Conservation (phyloP, 2,113 vertebrate species). For the Cricetomys ansorgei region DNA sequence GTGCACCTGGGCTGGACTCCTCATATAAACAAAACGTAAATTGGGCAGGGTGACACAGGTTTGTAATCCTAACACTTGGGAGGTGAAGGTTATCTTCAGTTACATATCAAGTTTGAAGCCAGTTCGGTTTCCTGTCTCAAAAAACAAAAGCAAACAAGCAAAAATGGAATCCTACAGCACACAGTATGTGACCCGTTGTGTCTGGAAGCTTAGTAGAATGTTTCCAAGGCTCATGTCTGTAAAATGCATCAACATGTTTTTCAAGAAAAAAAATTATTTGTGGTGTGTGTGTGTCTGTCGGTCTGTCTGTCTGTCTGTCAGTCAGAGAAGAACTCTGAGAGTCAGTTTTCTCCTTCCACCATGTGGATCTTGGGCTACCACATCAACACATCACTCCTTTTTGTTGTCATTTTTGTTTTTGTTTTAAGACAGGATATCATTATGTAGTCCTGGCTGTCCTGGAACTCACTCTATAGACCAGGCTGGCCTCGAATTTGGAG, state of each 20-base stretch:
- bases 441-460: not conserved
- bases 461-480: not conserved
- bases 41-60: not conserved
- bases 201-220: not conserved
- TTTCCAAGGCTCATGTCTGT: not conserved
- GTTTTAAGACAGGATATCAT: not conserved
- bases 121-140: not conserved
- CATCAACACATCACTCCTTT: not conserved
- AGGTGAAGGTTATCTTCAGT: not conserved
- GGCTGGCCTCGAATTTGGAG: not conserved
- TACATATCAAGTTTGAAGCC: not conserved
- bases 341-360: not conserved
- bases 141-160: not conserved
- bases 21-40: not conserved
- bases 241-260: not conserved
- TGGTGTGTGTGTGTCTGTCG: not conserved
- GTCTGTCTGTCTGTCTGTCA: not conserved
- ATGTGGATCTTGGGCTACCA: not conserved
- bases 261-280: not conserved
- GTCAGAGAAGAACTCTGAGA: not conserved
- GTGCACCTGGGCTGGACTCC: not conserved
- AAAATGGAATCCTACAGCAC: not conserved
- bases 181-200: not conserved
- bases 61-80: not conserved
- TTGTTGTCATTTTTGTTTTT: not conserved